A percentile compares a stretch with the other conserved stretches of the same genome.
These are phyloP conservation scores for Allygus modestus DNA, from an alignment of 2,888 invertebrate species.

Conservation along the genomic window DNA sequence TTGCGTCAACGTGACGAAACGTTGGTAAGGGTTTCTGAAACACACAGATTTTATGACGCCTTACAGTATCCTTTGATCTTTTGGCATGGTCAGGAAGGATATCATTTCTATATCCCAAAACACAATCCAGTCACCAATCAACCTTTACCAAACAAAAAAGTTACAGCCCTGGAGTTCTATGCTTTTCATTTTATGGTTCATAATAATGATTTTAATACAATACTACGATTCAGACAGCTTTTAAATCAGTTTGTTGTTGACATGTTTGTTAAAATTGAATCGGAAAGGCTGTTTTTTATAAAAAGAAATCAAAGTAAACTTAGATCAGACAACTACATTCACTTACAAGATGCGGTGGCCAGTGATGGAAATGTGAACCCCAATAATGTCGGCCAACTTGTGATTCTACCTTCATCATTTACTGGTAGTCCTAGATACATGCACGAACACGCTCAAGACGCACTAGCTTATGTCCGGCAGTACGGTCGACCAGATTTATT, in stretches of 20 bases:
- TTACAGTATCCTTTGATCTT: too few species aligned
- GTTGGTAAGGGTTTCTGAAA: slow-evolving; percentile 63
- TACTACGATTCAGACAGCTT: neutral
- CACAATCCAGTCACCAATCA: slow-evolving; percentile 59
- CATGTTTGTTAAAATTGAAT: slow-evolving; percentile 23
- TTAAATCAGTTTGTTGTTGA: neutral
- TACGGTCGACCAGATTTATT: slow-evolving; percentile 68
- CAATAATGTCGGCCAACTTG: slow-evolving; percentile 69
- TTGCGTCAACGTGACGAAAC: slow-evolving; percentile 66
- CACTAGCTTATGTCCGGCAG: slow-evolving; percentile 71
- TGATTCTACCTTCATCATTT: slow-evolving; percentile 70
- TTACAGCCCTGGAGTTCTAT: slow-evolving; percentile 66
- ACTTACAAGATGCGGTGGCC: slow-evolving; percentile 62
- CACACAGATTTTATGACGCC: too few species aligned
- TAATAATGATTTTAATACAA: neutral
- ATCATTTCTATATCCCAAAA: slow-evolving; percentile 66
- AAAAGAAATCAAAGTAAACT: slow-evolving; percentile 71
- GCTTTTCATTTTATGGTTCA: too few species aligned
- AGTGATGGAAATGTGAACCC: slow-evolving; percentile 23
- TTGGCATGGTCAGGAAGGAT: slow-evolving; percentile 70
- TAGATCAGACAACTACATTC: slow-evolving; percentile 69
- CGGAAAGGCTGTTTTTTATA: slow-evolving; percentile 71
- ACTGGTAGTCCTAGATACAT: slow-evolving; percentile 72
- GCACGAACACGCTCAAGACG: slow-evolving; percentile 72
- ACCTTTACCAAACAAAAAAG: slow-evolving; percentile 60